Conservation (phyloP, 37 sponge, comb jelly and placozoan genomes). For the Aplysina aerophoba region DNA sequence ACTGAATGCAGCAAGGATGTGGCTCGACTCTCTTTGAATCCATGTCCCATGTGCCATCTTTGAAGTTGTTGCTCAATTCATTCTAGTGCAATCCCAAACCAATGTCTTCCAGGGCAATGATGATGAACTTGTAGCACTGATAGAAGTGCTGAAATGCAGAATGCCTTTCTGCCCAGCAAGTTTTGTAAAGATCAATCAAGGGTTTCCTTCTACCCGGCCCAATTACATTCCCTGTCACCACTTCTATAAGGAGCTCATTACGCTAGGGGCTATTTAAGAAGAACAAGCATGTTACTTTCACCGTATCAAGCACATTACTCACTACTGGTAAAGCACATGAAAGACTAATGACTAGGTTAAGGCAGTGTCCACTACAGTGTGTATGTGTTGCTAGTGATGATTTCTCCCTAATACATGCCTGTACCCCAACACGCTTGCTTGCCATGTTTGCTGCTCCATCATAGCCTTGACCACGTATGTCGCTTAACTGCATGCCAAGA, state of each 20-base stretch:
- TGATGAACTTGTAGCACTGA: conserved; percentile 42
- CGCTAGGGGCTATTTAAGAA: conserved; percentile 50
- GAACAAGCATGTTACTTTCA: conserved; percentile 19
- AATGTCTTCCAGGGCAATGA: conserved; percentile 43
- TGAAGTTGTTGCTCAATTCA: conserved; percentile 25
- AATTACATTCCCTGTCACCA: conserved; percentile 29
- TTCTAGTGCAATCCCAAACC: conserved; percentile 23
- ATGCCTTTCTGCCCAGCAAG: conserved; percentile 64
- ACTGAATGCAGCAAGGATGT: conserved; percentile 43
- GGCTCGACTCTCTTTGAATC: conserved; percentile 31
- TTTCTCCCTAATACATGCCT: conserved; percentile 42
- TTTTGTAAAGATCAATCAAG: conserved; percentile 52
- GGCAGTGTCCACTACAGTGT: conserved; percentile 64
- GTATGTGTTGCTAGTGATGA: conserved; percentile 55
- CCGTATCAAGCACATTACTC: conserved; percentile 42
- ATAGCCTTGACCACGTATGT: conserved; percentile 69
- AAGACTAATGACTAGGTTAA: conserved; percentile 48
- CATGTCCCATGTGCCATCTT: conserved; percentile 44
- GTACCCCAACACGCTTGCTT: conserved; percentile 44
- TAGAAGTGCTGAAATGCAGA: conserved; percentile 59
- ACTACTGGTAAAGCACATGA: conserved; percentile 55
- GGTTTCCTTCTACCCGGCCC: conserved; percentile 25
- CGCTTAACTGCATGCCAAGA: too few relatives aligned
- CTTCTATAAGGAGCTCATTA: conserved; percentile 32
- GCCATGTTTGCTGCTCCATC: conserved; percentile 69